These are phyloP conservation scores for Crocidura indochinensis DNA, from an alignment of 2,797 vertebrate genomes.

Conservation along the genomic window DNA sequence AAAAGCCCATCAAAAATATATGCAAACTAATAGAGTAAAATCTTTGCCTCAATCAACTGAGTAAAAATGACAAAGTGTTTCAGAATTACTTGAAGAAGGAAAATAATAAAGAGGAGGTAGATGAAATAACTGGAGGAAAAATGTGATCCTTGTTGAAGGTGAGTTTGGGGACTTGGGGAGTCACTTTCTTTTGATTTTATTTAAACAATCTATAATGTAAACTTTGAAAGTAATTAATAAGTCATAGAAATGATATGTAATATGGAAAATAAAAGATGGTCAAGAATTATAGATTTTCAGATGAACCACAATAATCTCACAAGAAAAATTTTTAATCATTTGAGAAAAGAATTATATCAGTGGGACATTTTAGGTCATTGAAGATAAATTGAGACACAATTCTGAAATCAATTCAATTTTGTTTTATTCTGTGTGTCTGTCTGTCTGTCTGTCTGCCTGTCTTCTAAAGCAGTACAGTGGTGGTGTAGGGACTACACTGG, in stretches of 20 bases:
- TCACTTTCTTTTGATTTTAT: background rate
- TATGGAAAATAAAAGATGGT: conserved; percentile 25
- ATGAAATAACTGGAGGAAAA: background rate
- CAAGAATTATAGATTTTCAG: background rate
- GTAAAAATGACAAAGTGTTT: background rate
- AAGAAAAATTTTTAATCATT: conserved; percentile 48
- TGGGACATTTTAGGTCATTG: conserved; percentile 29
- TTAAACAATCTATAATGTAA: conserved; percentile 25
- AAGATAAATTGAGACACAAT: conserved; percentile 32
- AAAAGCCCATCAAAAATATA: conserved; percentile 34
- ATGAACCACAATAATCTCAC: conserved; percentile 36
- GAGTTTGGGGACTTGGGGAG: background rate
- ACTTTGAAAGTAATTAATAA: conserved; percentile 15
- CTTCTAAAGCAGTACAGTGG: no score
- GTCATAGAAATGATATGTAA: background rate
- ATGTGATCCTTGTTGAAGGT: background rate
- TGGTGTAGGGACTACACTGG: no score
- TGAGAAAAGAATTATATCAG: background rate
- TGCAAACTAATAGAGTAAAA: conserved; percentile 39
- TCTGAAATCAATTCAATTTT: conserved; percentile 31
- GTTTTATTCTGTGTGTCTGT: background rate
- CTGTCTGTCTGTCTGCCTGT: no score
- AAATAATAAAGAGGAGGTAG: background rate
- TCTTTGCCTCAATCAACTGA: background rate
- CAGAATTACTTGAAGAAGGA: background rate